Percentiles rank a stretch among this genome's conserved stretches.
These are phyloP conservation scores for Cryptophagus acutangulus DNA, from an alignment of 2,888 invertebrate species.

Conservation along the genomic window DNA sequence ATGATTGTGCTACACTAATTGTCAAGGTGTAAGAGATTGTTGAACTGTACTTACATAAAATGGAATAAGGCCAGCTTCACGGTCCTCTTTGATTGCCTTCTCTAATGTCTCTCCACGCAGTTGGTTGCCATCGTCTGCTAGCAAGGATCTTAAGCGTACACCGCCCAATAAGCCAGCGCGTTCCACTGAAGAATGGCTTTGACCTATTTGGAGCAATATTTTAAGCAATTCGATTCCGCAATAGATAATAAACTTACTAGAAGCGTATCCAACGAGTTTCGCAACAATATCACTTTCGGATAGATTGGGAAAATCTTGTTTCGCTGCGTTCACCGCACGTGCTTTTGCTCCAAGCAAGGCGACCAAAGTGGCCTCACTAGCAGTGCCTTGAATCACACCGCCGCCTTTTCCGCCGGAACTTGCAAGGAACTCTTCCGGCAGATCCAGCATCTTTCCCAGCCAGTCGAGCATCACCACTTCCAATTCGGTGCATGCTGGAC, in stretches of 20 bases:
- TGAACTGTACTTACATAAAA: conserved; percentile 73
- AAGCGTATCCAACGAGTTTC: conserved; percentile 82
- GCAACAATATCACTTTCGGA: conserved; percentile 67
- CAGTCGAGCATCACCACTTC: conserved; percentile 95
- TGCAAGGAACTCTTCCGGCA: conserved; percentile 81
- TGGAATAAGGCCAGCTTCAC: conserved; percentile 85
- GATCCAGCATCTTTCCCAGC: conserved; percentile 87
- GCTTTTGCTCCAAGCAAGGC: conserved; percentile 87
- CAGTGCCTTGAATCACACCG: conserved; percentile 90
- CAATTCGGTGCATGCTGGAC: conserved; percentile 92
- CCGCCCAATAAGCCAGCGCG: conserved; percentile 86
- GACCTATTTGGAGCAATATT: conserved; percentile 60
- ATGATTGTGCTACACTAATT: too few species aligned
- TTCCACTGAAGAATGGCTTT: conserved; percentile 93
- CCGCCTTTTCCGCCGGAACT: conserved; percentile 75
- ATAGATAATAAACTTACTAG: conserved; percentile 57
- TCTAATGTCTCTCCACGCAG: conserved; percentile 72
- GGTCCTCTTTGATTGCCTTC: conserved; percentile 78
- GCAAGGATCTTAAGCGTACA: conserved; percentile 69
- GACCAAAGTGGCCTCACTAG: conserved; percentile 91
- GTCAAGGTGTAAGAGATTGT: conserved; percentile 3
- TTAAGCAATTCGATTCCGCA: background rate
- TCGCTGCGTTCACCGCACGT: conserved; percentile 61
- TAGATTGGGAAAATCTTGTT: conserved; percentile 70
- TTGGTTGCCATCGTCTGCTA: conserved; percentile 65